Evolutionary conservation across 1,140 invertebrate genomes (phyloP), one percentile per base, ranked within the genome.

Genomic region (Trissolcus basalis): DNA sequence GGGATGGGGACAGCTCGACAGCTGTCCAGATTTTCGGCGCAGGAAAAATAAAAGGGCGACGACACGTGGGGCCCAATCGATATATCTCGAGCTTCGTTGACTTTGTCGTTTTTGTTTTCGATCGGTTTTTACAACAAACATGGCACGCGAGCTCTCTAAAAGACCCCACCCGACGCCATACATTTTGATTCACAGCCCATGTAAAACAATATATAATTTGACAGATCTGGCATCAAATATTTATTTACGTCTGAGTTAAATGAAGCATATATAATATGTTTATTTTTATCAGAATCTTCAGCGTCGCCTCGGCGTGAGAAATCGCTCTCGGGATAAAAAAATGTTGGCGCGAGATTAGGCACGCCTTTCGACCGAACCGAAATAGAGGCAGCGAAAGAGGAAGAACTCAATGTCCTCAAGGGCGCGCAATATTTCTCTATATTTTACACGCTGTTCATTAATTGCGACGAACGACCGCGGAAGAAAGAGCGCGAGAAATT

Each of bases 371-470:
- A 80, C 75, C 63, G 65, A 41, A 60, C 71, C 70, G 77, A 79
- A 76, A 76, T 74, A 59, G 73, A 76, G 65, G 59, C 48, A 45
- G 43, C 50, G 71, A 50, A 44, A 49, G 19, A 72, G 59, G 63
- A 81, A 78, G 80, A 70, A 79, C 76, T 80, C 80, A 79, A 75
- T 79, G 81, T 73, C 79, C 70, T 82, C 81, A 82, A 83, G 78
- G 73, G 77, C 80, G 76, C 48, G 83, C 82, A 80, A 85, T 84
- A 84, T 79, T 80, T 85, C 82, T 84, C 82, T 75, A 80, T 82
- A 85, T 84, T 85, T 80, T 85, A 81, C 76, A 77, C 73, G 81
- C 70, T 82, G 83, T 83, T 83, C 83, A 82, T 85, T 85, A 85
- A 85, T 85, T 85, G 80, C 82, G 67, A 44, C 39, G 44, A 53